Evolutionary conservation across 2,113 vertebrate genomes (phyloP), one percentile per base, ranked within the genome.

Genomic region (Tragulus kanchil): DNA sequence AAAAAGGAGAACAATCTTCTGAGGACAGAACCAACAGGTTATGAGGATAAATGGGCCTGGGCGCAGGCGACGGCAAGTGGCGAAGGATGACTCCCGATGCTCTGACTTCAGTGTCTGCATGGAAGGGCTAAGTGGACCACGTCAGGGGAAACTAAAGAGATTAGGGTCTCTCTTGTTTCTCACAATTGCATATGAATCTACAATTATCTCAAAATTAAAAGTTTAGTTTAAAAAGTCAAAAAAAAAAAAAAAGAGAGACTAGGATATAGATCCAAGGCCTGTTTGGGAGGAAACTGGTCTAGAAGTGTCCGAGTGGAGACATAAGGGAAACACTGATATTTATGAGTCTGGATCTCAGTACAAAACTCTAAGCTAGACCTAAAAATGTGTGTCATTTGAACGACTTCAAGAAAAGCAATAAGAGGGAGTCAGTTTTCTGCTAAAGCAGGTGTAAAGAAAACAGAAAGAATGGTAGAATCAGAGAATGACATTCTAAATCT

Each of bases 401-500:
- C 56, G 71, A 89, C 71, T 67, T 21, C 61, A 67, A 19, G 25
- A 14, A 31, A 93, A 90, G 69, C 45, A 56, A 94, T 15, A 86
- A 50, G 50, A 67, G 10, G 26, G 5, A 85, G 45, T 1, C 93
- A 86, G 31, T 85, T 61, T 83, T 82, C 77, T 42, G 48, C 48
- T 78, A 48, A 86, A 56, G 56, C 14, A 61, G 17, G 19, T 73
- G 52, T 62, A 26, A 92, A 81, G 69, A 75, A 95, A 95, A 91
- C 10, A 65, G 36, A 71, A 65, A 79, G 15, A 93, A n/a, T 36
- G 4, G n/a, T 1, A 82, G 69, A 17, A 69, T 59, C 56, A 48
- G 45, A n/a, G 81, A 71, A 90, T 36, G 9, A 42, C n/a, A 4
- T 17, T 67, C 64, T 83, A 62, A 9, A 85, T 83, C 65, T 54